Conservation (phyloP, 1,140 invertebrate species). For the Drosophila repleta region DNA sequence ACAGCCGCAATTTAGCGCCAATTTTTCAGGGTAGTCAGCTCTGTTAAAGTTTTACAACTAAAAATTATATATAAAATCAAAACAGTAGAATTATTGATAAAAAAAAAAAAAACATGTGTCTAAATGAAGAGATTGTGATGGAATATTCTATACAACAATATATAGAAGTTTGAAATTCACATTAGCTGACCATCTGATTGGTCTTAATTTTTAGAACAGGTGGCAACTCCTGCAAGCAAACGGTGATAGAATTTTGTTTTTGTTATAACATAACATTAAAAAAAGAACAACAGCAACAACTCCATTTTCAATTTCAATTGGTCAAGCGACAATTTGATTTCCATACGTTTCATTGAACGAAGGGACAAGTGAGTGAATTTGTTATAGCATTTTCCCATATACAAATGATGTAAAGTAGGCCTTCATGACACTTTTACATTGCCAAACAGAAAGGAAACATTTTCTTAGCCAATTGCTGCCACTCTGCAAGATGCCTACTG, state of each 20-base stretch:
- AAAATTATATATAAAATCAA: too few relatives aligned
- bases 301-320: constrained; percentile 27
- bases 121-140: background rate
- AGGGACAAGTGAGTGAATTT: background rate
- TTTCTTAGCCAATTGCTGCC: constrained; percentile 18
- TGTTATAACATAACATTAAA: constrained; percentile 39
- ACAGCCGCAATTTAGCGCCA: constrained; percentile 8
- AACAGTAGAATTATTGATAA: too few relatives aligned
- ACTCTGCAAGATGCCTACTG: constrained; percentile 57
- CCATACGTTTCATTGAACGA: background rate
- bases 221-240: constrained; percentile 40
- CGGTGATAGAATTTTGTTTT: constrained; percentile 47
- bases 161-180: background rate
- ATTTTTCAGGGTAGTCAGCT: constrained; percentile 10
- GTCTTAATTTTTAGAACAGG: background rate
- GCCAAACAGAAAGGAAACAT: constrained; percentile 4
- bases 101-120: background rate
- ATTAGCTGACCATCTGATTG: background rate
- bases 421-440: background rate
- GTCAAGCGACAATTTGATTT: constrained; percentile 1
- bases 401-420: constrained; percentile 1
- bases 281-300: constrained; percentile 19
- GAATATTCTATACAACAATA: background rate
- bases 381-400: background rate
- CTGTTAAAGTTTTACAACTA: background rate